Conservation (phyloP, 2,888 invertebrate genomes). For the Agrenia bidenticulata region DNA sequence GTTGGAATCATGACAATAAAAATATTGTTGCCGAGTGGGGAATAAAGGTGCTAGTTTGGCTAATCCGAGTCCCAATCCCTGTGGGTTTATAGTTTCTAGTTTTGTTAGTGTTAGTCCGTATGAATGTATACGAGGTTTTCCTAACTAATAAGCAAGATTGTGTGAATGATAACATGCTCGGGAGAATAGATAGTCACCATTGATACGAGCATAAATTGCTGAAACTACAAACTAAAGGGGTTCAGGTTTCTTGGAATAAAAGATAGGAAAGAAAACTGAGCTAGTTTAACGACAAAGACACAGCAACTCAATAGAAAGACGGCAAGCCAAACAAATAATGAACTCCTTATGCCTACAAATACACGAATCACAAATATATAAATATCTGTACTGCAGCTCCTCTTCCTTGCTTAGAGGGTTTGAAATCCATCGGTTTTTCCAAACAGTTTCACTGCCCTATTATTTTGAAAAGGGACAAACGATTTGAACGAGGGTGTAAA, state of each 20-base stretch:
- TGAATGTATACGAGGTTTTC: not conserved
- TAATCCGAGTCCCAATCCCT: constrained; percentile 10
- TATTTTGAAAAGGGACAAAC: too few species aligned
- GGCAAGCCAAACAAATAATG: not conserved
- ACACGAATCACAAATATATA: too few species aligned
- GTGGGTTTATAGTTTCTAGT: constrained; percentile 1
- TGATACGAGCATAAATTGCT: constrained; percentile 25
- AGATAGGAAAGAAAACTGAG: constrained; percentile 27
- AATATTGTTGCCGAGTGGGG: not conserved
- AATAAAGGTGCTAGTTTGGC: constrained; percentile 12
- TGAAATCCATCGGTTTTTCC: too few species aligned
- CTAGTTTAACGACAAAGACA: constrained; percentile 8
- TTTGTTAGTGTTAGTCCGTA: not conserved
- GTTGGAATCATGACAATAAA: not conserved
- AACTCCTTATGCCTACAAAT: too few species aligned
- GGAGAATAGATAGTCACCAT: constrained; percentile 22
- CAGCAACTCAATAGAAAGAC: not conserved
- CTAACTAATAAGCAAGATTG: constrained; percentile 1
- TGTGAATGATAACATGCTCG: not conserved
- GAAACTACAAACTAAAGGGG: constrained; percentile 22
- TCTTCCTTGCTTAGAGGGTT: too few species aligned
- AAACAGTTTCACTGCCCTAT: too few species aligned
- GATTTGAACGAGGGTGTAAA: too few species aligned
- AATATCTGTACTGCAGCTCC: too few species aligned
- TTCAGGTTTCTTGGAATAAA: constrained; percentile 8